phyloP scores from a whole-genome alignment of 1,140 invertebrate genomes.

The Drosophila ironensis region DNA sequence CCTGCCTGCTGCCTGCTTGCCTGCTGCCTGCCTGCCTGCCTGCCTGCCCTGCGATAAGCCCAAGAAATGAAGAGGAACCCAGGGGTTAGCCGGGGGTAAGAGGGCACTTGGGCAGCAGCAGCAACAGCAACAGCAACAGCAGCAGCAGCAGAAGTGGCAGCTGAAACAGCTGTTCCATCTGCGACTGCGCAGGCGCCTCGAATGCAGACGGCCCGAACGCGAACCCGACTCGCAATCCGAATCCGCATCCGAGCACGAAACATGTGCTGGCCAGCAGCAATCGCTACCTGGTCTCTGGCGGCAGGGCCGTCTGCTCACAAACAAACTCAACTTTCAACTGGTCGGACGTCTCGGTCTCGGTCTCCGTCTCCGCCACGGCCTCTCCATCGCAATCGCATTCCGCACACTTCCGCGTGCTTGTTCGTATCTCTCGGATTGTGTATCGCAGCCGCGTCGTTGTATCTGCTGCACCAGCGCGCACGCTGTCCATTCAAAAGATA shows the following conservation, averaged over 20 bases:
- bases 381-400: conserved; percentile 12
- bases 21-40: too few species aligned
- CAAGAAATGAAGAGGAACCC: not conserved
- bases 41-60: conserved; percentile 39
- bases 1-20: too few species aligned
- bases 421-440: not conserved
- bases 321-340: conserved; percentile 66
- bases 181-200: conserved; percentile 61
- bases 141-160: too few species aligned
- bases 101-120: too few species aligned
- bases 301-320: conserved; percentile 62
- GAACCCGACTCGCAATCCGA: not conserved
- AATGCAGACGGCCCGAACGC: not conserved
- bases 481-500: conserved; percentile 44
- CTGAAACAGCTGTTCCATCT: conserved; percentile 69
- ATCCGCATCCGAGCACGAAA: conserved; percentile 18
- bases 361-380: too few species aligned
- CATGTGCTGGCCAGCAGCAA: conserved; percentile 3
- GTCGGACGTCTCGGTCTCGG: conserved; percentile 67
- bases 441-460: not conserved
- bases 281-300: conserved; percentile 36
- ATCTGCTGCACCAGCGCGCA: conserved; percentile 33
- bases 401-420: conserved; percentile 37
- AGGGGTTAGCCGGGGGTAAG: not conserved
- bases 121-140: too few species aligned